Base-by-base conservation (phyloP, 1,140 invertebrate genomes). In the Anastatus disparis region DNA sequence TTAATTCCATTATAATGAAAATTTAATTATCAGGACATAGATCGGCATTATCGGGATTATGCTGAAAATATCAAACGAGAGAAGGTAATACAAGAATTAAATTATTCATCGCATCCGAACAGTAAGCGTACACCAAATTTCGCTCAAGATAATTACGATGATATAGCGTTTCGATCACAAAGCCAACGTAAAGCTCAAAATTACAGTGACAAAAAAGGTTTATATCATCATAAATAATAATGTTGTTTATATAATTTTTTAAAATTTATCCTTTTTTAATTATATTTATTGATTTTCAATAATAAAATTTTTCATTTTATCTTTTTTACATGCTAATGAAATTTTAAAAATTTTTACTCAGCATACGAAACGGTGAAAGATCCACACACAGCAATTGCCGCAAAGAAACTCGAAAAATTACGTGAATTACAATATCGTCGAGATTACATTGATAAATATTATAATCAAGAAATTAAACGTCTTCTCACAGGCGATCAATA, bases 361-460 rank as follows among this genome's bases (percentile, higher is more conserved):
- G 38, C 15, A 15, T 55, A 62, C 50, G 50, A 62, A 12, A 15
- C 53, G 10, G 27, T 44, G 0, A 53, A 48, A 7, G 15, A 71
- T 20, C 48, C 75, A 1, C 66, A 76, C 1, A 46, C 71, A 1
- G 3, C 63, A 7, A 9, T 68, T 1, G 71, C 73, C 20, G 46
- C 71, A 55, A 72, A 69, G 31, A 77, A 67, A n/a, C 50, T 79
- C 27, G 52, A 76, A 15, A 70, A 15, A 17, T 3, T 76, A 13
- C 73, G 61, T 13, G 76, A 79, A 62, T 55, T 77, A 0, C 75
- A 78, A 38, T 66, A 75, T 27, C 67, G 61, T 26, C 40, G 74
- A 9, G 74, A 78, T 22, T 20, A 69, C 0, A 71, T 55, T 9
- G 78, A 79, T 17, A 75, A 70, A 59, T 77, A 73, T 46, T 81